Percentiles rank a stretch among this genome's conserved stretches.
These are phyloP conservation scores for Corella eumyota DNA, from an alignment of 23 tunicate species.

Conservation along the genomic window DNA sequence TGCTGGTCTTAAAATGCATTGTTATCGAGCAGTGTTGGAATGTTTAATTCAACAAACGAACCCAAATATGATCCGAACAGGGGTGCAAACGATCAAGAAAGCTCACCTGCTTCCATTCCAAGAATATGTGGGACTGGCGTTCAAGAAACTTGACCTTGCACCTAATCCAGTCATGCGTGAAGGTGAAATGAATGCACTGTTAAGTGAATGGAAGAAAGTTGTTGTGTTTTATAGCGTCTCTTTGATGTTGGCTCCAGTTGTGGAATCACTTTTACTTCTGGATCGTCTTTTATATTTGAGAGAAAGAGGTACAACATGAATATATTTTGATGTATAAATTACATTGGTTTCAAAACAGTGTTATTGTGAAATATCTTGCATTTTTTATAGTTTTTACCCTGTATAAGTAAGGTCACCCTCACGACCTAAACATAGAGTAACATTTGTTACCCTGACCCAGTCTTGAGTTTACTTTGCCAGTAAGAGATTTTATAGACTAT, in stretches of 20 bases:
- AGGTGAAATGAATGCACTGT: conserved; percentile 15
- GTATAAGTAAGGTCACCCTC: too few species aligned
- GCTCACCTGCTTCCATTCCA: conserved; percentile 22
- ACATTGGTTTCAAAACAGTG: too few species aligned
- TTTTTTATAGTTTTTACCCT: too few species aligned
- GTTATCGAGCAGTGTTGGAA: conserved; percentile 68
- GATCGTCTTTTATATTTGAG: conserved; percentile 50
- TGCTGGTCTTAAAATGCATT: conserved; percentile 27
- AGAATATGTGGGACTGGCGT: conserved; percentile 40
- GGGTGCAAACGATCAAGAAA: conserved; percentile 32
- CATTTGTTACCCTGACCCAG: too few species aligned
- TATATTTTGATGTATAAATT: too few species aligned
- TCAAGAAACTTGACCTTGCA: conserved; percentile 22
- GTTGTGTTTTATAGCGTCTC: conserved; percentile 33
- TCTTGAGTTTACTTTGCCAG: too few species aligned
- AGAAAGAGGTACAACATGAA: conserved; percentile 83
- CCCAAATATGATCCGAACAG: conserved; percentile 43
- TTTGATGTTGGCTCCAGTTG: conserved; percentile 50
- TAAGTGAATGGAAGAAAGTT: conserved; percentile 35
- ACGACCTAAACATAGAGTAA: too few species aligned
- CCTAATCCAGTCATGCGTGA: not conserved
- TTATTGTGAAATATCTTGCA: too few species aligned
- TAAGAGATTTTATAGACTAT: too few species aligned
- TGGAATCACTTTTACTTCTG: conserved; percentile 61
- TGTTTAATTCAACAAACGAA: conserved; percentile 15